Evolutionary conservation across 1,140 invertebrate species (phyloP), one percentile per base, ranked within the genome.

Genomic region (Cyrtorhinus lividipennis): DNA sequence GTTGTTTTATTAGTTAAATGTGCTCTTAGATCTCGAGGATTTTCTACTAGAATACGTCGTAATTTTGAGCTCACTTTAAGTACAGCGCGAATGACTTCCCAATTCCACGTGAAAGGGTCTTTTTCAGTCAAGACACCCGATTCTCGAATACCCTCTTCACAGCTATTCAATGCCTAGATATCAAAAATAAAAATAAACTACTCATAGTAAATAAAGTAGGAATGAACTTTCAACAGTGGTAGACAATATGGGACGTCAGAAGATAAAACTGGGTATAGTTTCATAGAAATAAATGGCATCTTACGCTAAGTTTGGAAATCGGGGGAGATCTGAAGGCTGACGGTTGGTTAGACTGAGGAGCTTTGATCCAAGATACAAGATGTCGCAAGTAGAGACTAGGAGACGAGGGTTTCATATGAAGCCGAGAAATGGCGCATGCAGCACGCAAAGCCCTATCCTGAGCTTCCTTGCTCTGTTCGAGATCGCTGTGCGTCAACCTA

Each of bases 301-400:
- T 65, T 64, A 5, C 67, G 56, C 38, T 65, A 64, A 53, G 57
- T 53, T 56, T 63, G 27, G 20, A 58, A 57, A 18, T 64, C 22
- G 5, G 61, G 48, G 23, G 56, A 53, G 15, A 45, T 23, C 12
- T 62, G 48, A 13, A 46, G 22, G 1, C 13, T 24, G n/a, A 53
- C n/a, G 25, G 46, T 59, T 27, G 53, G 26, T 13, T 20, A 22
- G 48, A 53, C 18, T 5, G 48, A 8, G 45, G 58, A 2, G 59
- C 25, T 53, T 68, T 65, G 15, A 66, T 61, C 10, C 72, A 60
- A 0, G 67, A 73, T n/a, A 88, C 74, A 48, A 93, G 79, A 68
- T 88, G 86, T 72, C 92, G 87, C 48, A 95, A 76, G 73, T 89
- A 92, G 1, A 95, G 45, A 67, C 83, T 82, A 8, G 86, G 87